Percentiles rank a stretch among this genome's conserved stretches.
phyloP scores from a whole-genome alignment of 2,113 vertebrate genomes.

The Pachycephala philippinensis region DNA sequence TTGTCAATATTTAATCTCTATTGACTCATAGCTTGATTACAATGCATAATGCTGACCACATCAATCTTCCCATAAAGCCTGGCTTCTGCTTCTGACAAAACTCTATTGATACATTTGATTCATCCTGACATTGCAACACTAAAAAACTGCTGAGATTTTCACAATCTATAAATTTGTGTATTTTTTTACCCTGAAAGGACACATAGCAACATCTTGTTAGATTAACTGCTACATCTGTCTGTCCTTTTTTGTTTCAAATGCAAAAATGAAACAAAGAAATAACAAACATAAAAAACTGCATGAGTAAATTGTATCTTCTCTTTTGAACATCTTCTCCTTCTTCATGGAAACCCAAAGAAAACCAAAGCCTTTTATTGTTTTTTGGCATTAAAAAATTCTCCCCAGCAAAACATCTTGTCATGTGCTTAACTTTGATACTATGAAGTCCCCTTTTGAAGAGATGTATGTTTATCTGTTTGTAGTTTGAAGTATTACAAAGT shows the following conservation, averaged over 20 bases:
- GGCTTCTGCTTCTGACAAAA: slow-evolving; percentile 12
- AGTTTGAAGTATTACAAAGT: background rate
- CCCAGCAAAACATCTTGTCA: background rate
- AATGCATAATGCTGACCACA: slow-evolving; percentile 21
- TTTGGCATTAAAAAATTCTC: background rate
- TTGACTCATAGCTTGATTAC: slow-evolving; percentile 22
- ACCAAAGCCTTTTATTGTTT: background rate
- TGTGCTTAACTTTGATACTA: background rate
- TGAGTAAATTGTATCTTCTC: background rate
- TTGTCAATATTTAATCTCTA: slow-evolving; percentile 63
- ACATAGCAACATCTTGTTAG: background rate
- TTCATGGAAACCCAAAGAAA: background rate
- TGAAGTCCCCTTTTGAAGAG: background rate
- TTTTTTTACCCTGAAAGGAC: background rate
- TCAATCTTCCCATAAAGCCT: slow-evolving; percentile 23
- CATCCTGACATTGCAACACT: background rate
- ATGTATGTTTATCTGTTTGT: background rate
- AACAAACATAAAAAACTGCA: background rate
- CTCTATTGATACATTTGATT: slow-evolving; percentile 27
- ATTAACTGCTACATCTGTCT: background rate
- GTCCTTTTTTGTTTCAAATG: background rate
- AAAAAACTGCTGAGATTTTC: slow-evolving; percentile 39
- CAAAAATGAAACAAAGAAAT: background rate
- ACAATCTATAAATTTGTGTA: background rate
- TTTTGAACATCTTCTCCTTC: background rate